Evolutionary conservation across 2,797 vertebrate species (phyloP).

Genomic region (Neosilurus hyrtlii): DNA sequence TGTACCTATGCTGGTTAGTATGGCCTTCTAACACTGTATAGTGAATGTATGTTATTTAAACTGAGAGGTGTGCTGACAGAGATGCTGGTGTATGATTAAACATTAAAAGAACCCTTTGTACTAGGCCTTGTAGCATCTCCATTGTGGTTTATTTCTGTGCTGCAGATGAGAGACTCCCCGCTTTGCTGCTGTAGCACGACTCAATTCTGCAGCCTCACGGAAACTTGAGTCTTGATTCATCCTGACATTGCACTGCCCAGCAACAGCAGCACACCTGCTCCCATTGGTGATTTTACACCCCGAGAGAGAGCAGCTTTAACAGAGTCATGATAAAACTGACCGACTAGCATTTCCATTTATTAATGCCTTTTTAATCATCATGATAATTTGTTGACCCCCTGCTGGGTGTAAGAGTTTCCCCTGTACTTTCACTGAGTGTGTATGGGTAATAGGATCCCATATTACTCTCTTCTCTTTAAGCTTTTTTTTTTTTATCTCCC

Average conservation of each 20-base stretch:
- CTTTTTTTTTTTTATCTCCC: background rate
- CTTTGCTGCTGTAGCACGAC: conserved; percentile 2
- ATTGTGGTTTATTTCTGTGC: conserved; percentile 29
- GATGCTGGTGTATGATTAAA: background rate
- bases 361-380: conserved; percentile 23
- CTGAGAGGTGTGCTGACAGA: background rate
- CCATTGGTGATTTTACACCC: conserved; percentile 35
- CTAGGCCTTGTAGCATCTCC: background rate
- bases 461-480: background rate
- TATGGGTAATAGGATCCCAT: background rate
- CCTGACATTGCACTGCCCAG: conserved; percentile 32
- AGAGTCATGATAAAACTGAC: background rate
- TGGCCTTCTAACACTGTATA: background rate
- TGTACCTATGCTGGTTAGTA: too few species aligned
- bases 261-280: conserved; percentile 20
- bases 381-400: background rate
- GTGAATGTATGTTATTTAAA: background rate
- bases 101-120: background rate
- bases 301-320: background rate
- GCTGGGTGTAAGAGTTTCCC: background rate
- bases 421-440: background rate
- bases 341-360: background rate
- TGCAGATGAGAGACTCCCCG: conserved; percentile 24
- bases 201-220: conserved; percentile 35
- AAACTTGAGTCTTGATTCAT: conserved; percentile 33